Evolutionary conservation across 2,113 vertebrate genomes (phyloP).

Genomic region (Cynocephalus volans): DNA sequence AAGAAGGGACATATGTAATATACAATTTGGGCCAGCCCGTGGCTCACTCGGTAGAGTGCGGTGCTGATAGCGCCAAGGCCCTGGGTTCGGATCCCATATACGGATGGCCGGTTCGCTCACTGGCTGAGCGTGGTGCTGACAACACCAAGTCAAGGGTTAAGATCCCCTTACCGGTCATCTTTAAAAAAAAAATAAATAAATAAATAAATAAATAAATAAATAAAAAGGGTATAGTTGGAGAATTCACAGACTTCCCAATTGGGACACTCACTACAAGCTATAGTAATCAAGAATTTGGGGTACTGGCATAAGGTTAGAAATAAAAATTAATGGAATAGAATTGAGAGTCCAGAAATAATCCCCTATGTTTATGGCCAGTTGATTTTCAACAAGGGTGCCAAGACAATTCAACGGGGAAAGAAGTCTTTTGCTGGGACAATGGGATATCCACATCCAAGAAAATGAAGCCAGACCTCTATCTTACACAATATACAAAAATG

Average conservation of each 20-base stretch:
- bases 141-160: no score
- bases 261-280: slow-evolving; percentile 18
- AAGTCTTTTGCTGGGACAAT: background rate
- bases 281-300: background rate
- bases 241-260: slow-evolving; percentile 17
- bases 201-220: no score
- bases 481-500: background rate
- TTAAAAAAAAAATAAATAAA: no score
- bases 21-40: no score
- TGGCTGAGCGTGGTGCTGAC: no score
- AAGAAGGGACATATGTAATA: background rate
- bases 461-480: background rate
- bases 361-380: background rate
- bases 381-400: slow-evolving; percentile 22
- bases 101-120: no score
- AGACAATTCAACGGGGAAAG: background rate
- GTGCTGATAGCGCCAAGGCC: no score
- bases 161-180: no score
- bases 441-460: background rate
- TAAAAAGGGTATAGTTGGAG: background rate
- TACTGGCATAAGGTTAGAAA: background rate
- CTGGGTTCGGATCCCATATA: no score
- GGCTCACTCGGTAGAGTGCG: no score
- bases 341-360: slow-evolving; percentile 13
- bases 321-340: background rate